Evolutionary conservation across 2,113 vertebrate genomes (phyloP), one percentile per base, ranked within the genome.

Genomic region (Entelurus aequoreus): DNA sequence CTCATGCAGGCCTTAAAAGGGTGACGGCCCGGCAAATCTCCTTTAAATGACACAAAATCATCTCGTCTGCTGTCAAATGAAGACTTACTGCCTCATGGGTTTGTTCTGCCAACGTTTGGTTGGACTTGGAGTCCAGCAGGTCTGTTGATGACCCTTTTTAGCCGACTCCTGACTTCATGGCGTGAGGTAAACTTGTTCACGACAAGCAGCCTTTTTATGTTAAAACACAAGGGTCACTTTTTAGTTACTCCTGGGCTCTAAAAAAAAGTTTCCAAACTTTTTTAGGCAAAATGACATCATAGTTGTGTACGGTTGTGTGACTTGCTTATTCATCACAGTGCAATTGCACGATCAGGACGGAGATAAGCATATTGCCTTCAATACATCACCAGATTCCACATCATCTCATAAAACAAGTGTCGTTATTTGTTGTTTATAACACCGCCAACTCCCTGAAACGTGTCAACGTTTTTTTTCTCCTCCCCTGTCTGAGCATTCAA

Each of bases 401-500:
- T 14, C 44, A n/a, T 64, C 28, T 50, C 59, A 14, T 57, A 44
- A 75, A 72, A 51, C 1, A 51, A 57, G 54, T 69, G 66, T 38
- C 60, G 66, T 69, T 61, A 15, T 9, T 35, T 74, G n/a, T 75
- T 72, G 63, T 81, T 77, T 69, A 54, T 49, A 86, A 86, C 65
- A 64, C 68, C 67, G 71, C 79, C 44, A 63, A 28, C 48, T 61
- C 74, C 77, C 68, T 81, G 73, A 79, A 85, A 85, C 69, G 60
- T 79, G 61, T 78, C 78, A 85, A 82, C 64, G 71, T 71, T 69
- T 82, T 71, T 69, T 82, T 75, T 68, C 70, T 76, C 59, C 54
- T 68, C 81, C 71, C 57, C 72, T 67, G 71, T 74, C 78, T 85
- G 78, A 69, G 78, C 66, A 84, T 88, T 88, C 68, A 74, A 77